Evolutionary conservation across 2,888 invertebrate species (phyloP), one percentile per base, ranked within the genome.

Genomic region (Erpobdella octoculata): DNA sequence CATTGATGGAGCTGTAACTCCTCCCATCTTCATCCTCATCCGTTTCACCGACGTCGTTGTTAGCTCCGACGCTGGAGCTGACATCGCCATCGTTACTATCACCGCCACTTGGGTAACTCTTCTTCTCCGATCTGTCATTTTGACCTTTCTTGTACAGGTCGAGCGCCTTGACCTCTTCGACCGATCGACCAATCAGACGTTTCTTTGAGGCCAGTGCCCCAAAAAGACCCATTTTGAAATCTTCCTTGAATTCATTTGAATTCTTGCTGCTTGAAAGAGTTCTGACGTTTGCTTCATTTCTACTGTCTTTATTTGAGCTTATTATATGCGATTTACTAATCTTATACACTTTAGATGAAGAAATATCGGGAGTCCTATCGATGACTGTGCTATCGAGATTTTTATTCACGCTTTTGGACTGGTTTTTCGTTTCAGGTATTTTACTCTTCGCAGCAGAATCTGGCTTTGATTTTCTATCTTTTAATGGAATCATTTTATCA

Each of bases 161-260:
- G 9, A 53, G 53, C 21, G 53, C 53, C 28, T 53, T 53, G 15
- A 21, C 53, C 15, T 53, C 53, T n/a, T 53, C 53, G 6, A 25
- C 18, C 53, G 53, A 53, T 8, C 53, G 53, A 25, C 65, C 65
- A n/a, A 65, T 65, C 15, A 65, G 65, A 5, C 65, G 35, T 28
- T 65, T 36, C 21, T 21, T 65, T 36, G 33, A 35, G 28, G 35
- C 65, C n/a, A 65, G 36, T 1, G 65, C 33, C n/a, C 65, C 65
- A n/a, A 65, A 65, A 18, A 65, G 65, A 15, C 35, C 37, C 21
- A 65, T 21, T n/a, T 65, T 65, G 21, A 65, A 18, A n/a, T 38
- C 65, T 21, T 37, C 36, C 65, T 35, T 25, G 25, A 37, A 18
- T 1, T 37, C 0, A 58, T 58, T 58, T 21, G 9, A n/a, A n/a